phyloP scores from a whole-genome alignment of 1,140 invertebrate species.

The Pseudobourletiella spinata region DNA sequence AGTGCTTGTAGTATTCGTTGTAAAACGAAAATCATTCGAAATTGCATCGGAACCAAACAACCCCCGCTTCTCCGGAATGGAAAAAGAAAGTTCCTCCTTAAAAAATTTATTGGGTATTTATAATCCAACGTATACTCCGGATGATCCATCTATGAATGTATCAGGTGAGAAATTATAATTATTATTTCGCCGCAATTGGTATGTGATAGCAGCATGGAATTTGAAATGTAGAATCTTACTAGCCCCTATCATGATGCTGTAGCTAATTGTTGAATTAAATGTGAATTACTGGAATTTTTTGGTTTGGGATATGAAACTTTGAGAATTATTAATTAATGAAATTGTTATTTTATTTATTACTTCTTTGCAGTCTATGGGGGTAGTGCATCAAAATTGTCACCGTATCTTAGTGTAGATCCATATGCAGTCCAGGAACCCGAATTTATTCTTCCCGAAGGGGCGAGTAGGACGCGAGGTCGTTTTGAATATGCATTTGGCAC shows the following conservation, averaged over 20 bases:
- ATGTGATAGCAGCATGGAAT: too few species aligned
- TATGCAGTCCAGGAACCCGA: constrained; percentile 75
- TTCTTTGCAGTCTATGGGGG: constrained; percentile 29
- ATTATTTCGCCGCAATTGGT: constrained; percentile 39
- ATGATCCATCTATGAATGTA: constrained; percentile 39
- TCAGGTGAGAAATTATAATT: constrained; percentile 37
- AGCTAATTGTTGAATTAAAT: too few species aligned
- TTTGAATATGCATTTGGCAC: constrained; percentile 87
- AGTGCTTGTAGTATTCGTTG: too few species aligned
- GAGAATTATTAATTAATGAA: too few species aligned
- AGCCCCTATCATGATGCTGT: too few species aligned
- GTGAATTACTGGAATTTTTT: too few species aligned
- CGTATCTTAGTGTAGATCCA: constrained; percentile 87
- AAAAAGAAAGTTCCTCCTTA: constrained; percentile 25
- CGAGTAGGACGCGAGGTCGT: constrained; percentile 64
- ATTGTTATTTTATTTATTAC: too few species aligned
- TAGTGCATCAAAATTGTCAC: constrained; percentile 51
- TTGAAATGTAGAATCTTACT: too few species aligned
- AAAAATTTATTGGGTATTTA: constrained; percentile 36
- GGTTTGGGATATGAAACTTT: too few species aligned
- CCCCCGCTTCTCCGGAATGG: constrained; percentile 12
- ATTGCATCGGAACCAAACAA: not conserved
- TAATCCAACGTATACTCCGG: constrained; percentile 35
- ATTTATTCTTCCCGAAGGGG: constrained; percentile 85
- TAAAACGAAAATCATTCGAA: not conserved